Evolutionary conservation across 2,113 vertebrate genomes (phyloP), one percentile per base, ranked within the genome.

Genomic region (Psittacus erithacus): DNA sequence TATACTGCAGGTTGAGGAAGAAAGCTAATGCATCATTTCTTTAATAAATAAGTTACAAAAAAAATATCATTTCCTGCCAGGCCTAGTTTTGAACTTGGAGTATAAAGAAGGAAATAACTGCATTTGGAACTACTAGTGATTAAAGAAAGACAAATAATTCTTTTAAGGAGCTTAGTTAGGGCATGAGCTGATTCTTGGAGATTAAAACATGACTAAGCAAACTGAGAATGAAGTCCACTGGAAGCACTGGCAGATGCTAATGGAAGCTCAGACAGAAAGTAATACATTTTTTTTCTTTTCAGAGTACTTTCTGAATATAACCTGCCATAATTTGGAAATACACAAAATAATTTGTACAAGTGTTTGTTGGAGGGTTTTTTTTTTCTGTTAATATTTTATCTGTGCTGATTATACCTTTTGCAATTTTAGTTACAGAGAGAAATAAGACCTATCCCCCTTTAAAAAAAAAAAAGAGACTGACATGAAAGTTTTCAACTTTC

Each of bases 381-480:
- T 6, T 49, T 74, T 38, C 27, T 75, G 27, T 65, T 50, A 80
- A 29, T 17, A 57, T 50, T 62, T 77, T 16, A 75, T n/a, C 29
- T 73, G 31, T 44, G 28, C 35, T 91, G 50, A 65, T 55, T 44
- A 55, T 3, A 27, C 6, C 17, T 55, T 76, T 50, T 35, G 22
- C 35, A 64, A 46, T 74, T 85, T 78, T 44, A 88, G 44, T 74
- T 85, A 29, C 35, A 78, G 53, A 78, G 81, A 82, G 15, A 23
- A 47, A 50, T 1, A 2, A 73, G 53, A 47, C 10, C 7, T 84
- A 12, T 65, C 5, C 9, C 24, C 18, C 8, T 1, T 1, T 0
- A 19, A n/a, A 59, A n/a, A 59, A 52, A 35, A 29, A n/a, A 64
- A 46, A 44, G 13, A 78, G 33, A 84, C 20, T n/a, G 50, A 70